phyloP scores from a whole-genome alignment of 92 coral and sea anemone genomes.

The Porites lobata region DNA sequence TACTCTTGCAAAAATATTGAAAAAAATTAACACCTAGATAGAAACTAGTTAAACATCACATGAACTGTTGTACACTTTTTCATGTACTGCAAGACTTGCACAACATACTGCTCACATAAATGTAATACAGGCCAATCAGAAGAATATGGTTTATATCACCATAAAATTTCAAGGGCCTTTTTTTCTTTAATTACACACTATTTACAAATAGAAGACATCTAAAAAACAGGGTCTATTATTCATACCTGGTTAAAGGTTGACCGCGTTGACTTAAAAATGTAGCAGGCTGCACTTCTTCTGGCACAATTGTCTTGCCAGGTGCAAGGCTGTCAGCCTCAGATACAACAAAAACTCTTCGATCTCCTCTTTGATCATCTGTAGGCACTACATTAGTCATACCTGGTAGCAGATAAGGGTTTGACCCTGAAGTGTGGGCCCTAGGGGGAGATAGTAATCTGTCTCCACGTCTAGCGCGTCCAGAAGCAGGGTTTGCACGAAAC shows the following conservation, averaged over 20 bases:
- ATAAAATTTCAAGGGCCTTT: not conserved
- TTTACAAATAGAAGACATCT: not conserved
- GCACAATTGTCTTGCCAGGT: not conserved
- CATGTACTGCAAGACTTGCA: too few species aligned
- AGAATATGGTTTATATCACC: not conserved
- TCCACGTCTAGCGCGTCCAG: conserved; percentile 62
- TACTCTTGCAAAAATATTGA: too few species aligned
- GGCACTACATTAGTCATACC: conserved; percentile 19
- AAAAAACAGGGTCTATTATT: not conserved
- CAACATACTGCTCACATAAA: too few species aligned
- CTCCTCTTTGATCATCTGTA: conserved; percentile 12
- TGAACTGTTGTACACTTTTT: too few species aligned
- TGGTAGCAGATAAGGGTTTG: conserved; percentile 68
- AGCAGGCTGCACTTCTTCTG: not conserved
- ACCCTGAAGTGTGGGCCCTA: conserved; percentile 15
- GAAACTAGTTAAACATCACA: too few species aligned
- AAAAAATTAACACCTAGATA: too few species aligned
- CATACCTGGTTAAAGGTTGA: conserved; percentile 10
- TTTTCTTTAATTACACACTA: not conserved
- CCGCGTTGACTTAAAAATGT: not conserved
- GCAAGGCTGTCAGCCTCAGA: conserved; percentile 1
- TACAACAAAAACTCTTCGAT: conserved; percentile 31
- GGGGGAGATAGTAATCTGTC: conserved; percentile 8
- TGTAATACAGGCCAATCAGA: too few species aligned
- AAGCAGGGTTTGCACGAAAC: conserved; percentile 84